phyloP scores from a whole-genome alignment of 2,888 invertebrate species.

The Scrobipalpa atriplicella region DNA sequence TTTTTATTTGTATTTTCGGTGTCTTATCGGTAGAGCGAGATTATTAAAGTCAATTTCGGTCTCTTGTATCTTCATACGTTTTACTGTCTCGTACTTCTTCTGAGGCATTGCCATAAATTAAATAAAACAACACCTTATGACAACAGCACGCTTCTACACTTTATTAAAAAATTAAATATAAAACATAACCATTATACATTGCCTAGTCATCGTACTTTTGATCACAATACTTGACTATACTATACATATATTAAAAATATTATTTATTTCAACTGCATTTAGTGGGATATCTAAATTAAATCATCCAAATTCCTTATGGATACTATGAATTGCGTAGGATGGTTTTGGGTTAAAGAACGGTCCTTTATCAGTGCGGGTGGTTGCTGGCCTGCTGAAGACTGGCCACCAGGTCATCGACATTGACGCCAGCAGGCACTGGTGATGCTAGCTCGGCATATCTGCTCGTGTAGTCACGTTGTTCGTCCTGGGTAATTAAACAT shows the following conservation, averaged over 20 bases:
- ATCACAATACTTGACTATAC: conserved; percentile 15
- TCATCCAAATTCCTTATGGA: background rate
- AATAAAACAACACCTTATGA: conserved; percentile 37
- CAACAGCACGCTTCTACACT: conserved; percentile 53
- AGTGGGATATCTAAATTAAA: background rate
- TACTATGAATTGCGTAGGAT: background rate
- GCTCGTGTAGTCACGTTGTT: conserved; percentile 39
- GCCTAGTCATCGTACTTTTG: conserved; percentile 5
- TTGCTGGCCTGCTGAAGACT: conserved; percentile 47
- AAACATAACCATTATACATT: background rate
- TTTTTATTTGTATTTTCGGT: no score
- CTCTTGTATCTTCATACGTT: no score
- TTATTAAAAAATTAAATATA: conserved; percentile 39
- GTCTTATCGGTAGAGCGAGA: no score
- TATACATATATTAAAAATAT: conserved; percentile 8
- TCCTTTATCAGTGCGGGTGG: conserved; percentile 17
- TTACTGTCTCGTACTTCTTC: no score
- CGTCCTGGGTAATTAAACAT: background rate
- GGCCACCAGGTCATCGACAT: conserved; percentile 52
- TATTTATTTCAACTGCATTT: background rate
- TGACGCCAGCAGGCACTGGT: conserved; percentile 54
- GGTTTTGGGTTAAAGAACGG: background rate
- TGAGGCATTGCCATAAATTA: no score
- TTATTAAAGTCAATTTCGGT: no score
- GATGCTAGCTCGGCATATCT: conserved; percentile 64